Evolutionary conservation across 2,888 invertebrate genomes (phyloP).

Genomic region (Acleris holmiana): DNA sequence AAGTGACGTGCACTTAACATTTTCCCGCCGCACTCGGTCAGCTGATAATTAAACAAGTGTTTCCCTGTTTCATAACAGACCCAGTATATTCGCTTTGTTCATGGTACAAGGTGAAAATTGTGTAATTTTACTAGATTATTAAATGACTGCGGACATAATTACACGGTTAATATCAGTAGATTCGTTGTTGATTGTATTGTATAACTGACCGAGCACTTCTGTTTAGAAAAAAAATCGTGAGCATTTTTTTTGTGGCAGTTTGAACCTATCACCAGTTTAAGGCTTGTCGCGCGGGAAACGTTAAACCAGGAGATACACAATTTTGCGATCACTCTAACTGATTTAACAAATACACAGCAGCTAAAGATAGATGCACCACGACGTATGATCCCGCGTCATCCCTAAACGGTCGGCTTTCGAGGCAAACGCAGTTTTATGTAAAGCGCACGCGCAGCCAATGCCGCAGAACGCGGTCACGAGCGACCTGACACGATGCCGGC

Average conservation of each 20-base stretch:
- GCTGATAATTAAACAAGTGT: constrained; percentile 4
- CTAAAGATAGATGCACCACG: no score
- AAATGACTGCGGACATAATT: not conserved
- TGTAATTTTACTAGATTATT: not conserved
- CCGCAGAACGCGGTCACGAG: constrained; percentile 56
- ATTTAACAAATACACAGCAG: no score
- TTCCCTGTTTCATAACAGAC: constrained; percentile 20
- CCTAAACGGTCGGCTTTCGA: not conserved
- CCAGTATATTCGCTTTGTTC: not conserved
- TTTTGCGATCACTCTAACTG: no score
- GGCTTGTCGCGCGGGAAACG: no score
- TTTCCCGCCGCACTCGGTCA: constrained; percentile 5
- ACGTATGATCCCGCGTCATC: no score
- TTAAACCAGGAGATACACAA: no score
- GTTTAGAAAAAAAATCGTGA: no score
- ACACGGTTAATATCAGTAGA: no score
- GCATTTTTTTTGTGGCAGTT: no score
- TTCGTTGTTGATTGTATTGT: no score
- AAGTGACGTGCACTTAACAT: constrained; percentile 26
- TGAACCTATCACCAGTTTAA: no score
- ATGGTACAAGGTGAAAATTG: not conserved
- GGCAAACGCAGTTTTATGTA: constrained; percentile 21
- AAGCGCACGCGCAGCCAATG: constrained; percentile 53
- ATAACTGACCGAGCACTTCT: no score
- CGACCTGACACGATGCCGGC: constrained; percentile 16